These are phyloP conservation scores for Gila robusta DNA, from an alignment of 2,797 vertebrate genomes.

Conservation along the genomic window DNA sequence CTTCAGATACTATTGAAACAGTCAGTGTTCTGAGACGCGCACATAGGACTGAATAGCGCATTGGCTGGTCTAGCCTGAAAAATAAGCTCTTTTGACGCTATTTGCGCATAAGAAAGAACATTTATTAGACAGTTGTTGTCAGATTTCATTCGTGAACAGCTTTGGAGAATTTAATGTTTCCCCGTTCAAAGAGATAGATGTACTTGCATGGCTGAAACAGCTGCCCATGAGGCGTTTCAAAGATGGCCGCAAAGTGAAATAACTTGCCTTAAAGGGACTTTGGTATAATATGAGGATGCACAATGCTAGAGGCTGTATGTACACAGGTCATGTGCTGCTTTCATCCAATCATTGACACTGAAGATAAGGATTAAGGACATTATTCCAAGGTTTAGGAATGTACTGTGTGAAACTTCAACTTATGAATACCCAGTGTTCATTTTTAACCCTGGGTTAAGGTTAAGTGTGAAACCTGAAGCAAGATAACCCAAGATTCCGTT, in stretches of 20 bases:
- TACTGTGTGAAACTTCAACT: background rate
- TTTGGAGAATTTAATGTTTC: background rate
- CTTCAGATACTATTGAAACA: background rate
- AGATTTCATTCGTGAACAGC: background rate
- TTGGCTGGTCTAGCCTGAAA: background rate
- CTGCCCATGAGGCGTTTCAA: background rate
- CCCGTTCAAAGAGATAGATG: background rate
- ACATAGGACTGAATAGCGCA: background rate
- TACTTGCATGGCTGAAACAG: background rate
- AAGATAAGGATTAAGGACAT: background rate
- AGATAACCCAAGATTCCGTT: background rate
- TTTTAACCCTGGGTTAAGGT: background rate
- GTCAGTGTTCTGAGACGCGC: background rate
- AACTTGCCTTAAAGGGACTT: background rate
- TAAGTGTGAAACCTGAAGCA: background rate
- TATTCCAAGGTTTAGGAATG: background rate
- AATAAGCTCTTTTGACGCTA: background rate
- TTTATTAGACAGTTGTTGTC: background rate
- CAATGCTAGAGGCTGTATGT: background rate
- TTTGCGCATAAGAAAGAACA: background rate
- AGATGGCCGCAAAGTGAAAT: background rate
- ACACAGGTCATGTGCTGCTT: background rate
- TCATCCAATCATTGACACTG: background rate
- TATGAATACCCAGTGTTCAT: background rate
- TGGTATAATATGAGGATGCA: background rate